Conservation (phyloP, 2,888 invertebrate species). For the Heliconius sara region DNA sequence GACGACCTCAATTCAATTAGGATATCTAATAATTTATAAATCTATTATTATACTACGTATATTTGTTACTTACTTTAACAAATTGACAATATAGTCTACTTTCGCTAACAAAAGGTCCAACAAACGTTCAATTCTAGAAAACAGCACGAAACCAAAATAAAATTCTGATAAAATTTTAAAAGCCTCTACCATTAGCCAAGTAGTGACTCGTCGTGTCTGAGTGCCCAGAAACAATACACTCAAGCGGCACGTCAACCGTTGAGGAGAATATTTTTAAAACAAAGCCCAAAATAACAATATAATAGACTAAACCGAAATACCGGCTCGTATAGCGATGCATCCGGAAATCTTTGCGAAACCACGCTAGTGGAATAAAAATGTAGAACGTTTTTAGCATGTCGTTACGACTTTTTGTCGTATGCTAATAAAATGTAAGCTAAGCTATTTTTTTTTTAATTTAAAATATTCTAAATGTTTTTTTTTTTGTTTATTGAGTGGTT, state of each 20-base stretch:
- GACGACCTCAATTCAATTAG: not conserved
- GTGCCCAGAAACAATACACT: slow-evolving; percentile 35
- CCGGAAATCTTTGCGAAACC: slow-evolving; percentile 44
- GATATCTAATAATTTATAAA: too few relatives aligned
- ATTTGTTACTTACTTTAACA: not conserved
- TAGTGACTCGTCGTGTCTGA: slow-evolving; percentile 10
- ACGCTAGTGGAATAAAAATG: slow-evolving; percentile 38
- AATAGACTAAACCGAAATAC: slow-evolving; percentile 45
- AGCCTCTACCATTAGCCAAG: slow-evolving; percentile 14
- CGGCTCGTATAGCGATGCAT: slow-evolving; percentile 42
- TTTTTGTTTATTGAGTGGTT: too few relatives aligned
- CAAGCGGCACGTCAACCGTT: slow-evolving; percentile 33
- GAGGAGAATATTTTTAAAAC: slow-evolving; percentile 44
- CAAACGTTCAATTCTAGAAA: not conserved
- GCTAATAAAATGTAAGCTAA: too few relatives aligned
- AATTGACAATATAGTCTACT: not conserved
- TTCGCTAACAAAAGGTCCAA: not conserved
- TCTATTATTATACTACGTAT: too few relatives aligned
- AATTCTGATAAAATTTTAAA: slow-evolving; percentile 6
- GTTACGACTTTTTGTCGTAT: slow-evolving; percentile 13
- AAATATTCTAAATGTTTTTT: too few relatives aligned
- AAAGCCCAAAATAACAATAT: slow-evolving; percentile 45
- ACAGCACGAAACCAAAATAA: not conserved
- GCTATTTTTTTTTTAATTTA: too few relatives aligned
- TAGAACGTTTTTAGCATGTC: slow-evolving; percentile 24